Evolutionary conservation across 1,140 invertebrate genomes (phyloP).

Genomic region (Drosophila saltans): DNA sequence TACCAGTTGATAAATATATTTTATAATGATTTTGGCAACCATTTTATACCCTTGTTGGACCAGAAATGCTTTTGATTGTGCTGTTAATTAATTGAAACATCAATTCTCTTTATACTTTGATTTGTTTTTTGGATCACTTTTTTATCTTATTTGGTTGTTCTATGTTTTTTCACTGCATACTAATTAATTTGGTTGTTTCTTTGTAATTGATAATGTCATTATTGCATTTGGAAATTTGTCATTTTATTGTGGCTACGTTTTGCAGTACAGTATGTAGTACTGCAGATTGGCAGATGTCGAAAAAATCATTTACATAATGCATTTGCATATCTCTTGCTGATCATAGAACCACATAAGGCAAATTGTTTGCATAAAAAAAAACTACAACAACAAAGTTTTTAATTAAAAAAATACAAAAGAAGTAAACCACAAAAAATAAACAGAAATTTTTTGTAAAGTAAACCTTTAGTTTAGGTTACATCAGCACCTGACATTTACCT

Average conservation of each 20-base stretch:
- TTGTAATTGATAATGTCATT: slow-evolving; percentile 63
- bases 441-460: slow-evolving; percentile 31
- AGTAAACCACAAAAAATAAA: slow-evolving; percentile 1
- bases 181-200: slow-evolving; percentile 52
- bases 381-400: slow-evolving; percentile 56
- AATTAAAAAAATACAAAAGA: slow-evolving; percentile 59
- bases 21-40: too few relatives aligned
- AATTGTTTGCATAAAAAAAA: slow-evolving; percentile 44
- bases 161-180: slow-evolving; percentile 5
- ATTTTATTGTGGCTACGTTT: slow-evolving; percentile 43
- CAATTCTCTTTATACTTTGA: too few relatives aligned
- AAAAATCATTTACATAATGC: slow-evolving; percentile 34
- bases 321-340: slow-evolving; percentile 37
- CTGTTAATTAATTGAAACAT: too few relatives aligned
- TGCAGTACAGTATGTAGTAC: slow-evolving; percentile 27
- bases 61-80: too few relatives aligned
- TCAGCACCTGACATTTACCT: slow-evolving; percentile 54
- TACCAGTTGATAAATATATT: too few relatives aligned
- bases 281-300: slow-evolving; percentile 48
- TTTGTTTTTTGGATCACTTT: too few relatives aligned
- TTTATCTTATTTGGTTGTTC: too few relatives aligned
- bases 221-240: slow-evolving; percentile 59
- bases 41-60: too few relatives aligned
- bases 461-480: slow-evolving; percentile 31
- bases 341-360: slow-evolving; percentile 27